phyloP scores from a whole-genome alignment of 2,888 invertebrate species.

The Buathra laborator region DNA sequence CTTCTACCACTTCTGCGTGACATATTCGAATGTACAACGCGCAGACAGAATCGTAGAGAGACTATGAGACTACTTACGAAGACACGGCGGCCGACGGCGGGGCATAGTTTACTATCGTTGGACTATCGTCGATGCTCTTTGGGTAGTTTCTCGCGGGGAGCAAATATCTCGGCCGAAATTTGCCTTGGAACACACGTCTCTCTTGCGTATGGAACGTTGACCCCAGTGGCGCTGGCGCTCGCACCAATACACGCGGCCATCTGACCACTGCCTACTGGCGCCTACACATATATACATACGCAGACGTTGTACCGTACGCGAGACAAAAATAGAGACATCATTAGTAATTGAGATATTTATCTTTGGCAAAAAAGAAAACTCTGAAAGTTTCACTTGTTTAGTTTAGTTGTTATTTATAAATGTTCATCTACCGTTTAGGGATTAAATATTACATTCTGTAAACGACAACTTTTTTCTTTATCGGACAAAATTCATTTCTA shows the following conservation, averaged over 20 bases:
- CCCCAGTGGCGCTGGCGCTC: constrained; percentile 58
- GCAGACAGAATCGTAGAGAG: neutral
- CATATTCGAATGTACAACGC: constrained; percentile 2
- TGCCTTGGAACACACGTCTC: constrained; percentile 47
- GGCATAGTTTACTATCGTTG: constrained; percentile 22
- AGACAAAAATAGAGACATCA: constrained; percentile 3
- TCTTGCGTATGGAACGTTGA: constrained; percentile 63
- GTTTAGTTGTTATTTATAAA: neutral
- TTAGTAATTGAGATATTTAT: constrained; percentile 24
- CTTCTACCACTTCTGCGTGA: constrained; percentile 7
- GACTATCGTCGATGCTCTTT: constrained; percentile 10
- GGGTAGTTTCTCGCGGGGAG: constrained; percentile 10
- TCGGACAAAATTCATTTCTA: too few relatives aligned
- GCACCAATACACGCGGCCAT: constrained; percentile 44
- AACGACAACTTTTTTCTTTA: too few relatives aligned
- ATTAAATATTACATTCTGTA: too few relatives aligned
- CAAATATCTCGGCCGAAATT: constrained; percentile 57
- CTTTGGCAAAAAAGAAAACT: neutral
- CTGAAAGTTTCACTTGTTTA: neutral
- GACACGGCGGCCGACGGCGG: neutral
- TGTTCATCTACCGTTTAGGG: too few relatives aligned
- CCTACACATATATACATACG: neutral
- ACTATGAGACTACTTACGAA: constrained; percentile 14
- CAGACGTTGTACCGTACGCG: neutral
- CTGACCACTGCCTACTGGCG: constrained; percentile 55